Evolutionary conservation across 2,113 vertebrate genomes (phyloP).

Genomic region (Prinia subflava): DNA sequence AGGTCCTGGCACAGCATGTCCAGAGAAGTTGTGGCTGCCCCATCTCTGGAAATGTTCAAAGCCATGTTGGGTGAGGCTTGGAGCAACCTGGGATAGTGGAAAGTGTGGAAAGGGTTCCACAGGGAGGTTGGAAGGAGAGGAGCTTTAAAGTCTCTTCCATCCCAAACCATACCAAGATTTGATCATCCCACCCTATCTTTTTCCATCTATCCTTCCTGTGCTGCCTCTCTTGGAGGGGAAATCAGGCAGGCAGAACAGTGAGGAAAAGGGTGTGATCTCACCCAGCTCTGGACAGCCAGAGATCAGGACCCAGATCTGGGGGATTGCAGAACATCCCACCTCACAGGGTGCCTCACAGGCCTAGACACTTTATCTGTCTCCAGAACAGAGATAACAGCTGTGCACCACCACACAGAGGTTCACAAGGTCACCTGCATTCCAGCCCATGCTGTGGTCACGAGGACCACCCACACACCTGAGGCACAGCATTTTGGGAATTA

Average conservation of each 20-base stretch:
- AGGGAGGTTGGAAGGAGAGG: not conserved
- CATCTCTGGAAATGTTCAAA: not conserved
- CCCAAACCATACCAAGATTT: not conserved
- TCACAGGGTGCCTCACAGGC: not conserved
- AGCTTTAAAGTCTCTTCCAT: not conserved
- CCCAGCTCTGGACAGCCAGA: not conserved
- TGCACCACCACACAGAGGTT: not conserved
- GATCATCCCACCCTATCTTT: not conserved
- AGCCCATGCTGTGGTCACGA: not conserved
- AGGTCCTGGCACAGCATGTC: not conserved
- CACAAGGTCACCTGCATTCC: not conserved
- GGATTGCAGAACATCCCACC: not conserved
- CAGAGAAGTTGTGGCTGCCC: not conserved
- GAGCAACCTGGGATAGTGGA: accelerated
- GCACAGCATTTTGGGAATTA: not conserved
- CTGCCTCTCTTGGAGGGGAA: not conserved
- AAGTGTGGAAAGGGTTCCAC: not conserved
- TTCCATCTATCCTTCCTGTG: not conserved
- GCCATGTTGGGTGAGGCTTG: not conserved
- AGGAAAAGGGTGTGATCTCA: not conserved
- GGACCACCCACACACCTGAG: not conserved
- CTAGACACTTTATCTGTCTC: not conserved
- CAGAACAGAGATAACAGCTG: not conserved
- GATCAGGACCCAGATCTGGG: not conserved
- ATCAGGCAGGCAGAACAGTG: not conserved